Percentiles rank a stretch among this genome's conserved stretches.
These are phyloP conservation scores for Amphiura filiformis DNA, from an alignment of 35 echinoderm and acorn worm species.

Conservation along the genomic window DNA sequence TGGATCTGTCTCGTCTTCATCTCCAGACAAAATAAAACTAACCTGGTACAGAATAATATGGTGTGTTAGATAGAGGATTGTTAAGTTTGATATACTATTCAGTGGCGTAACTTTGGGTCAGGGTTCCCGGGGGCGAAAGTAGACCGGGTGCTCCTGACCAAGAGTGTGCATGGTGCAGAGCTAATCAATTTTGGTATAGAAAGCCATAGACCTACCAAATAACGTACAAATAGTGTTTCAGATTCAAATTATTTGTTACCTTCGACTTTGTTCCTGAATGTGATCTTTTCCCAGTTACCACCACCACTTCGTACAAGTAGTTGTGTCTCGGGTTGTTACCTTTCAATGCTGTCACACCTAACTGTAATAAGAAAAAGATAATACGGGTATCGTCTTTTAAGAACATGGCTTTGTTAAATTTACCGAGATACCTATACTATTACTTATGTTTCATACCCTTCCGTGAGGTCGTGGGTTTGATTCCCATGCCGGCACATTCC, in stretches of 20 bases:
- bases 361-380: slow-evolving; percentile 28
- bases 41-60: slow-evolving; percentile 60
- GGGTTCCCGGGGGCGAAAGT: no score
- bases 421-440: no score
- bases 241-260: slow-evolving; percentile 63
- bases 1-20: slow-evolving; percentile 82
- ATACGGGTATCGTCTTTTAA: background rate
- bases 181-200: no score
- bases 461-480: no score
- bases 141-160: no score
- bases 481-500: no score
- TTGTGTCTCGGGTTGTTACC: slow-evolving; percentile 76
- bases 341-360: slow-evolving; percentile 78
- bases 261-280: slow-evolving; percentile 89
- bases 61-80: background rate
- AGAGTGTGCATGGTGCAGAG: no score
- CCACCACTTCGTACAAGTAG: slow-evolving; percentile 82
- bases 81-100: no score
- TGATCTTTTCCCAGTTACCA: slow-evolving; percentile 78
- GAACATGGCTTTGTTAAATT: no score
- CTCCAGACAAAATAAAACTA: slow-evolving; percentile 91
- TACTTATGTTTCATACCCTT: background rate
- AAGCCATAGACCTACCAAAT: no score
- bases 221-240: no score
- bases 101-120: no score